A percentile compares a stretch with the other conserved stretches of the same genome.
Evolutionary conservation across 2,888 invertebrate genomes (phyloP).

Genomic region (Orchesellides sinensis): DNA sequence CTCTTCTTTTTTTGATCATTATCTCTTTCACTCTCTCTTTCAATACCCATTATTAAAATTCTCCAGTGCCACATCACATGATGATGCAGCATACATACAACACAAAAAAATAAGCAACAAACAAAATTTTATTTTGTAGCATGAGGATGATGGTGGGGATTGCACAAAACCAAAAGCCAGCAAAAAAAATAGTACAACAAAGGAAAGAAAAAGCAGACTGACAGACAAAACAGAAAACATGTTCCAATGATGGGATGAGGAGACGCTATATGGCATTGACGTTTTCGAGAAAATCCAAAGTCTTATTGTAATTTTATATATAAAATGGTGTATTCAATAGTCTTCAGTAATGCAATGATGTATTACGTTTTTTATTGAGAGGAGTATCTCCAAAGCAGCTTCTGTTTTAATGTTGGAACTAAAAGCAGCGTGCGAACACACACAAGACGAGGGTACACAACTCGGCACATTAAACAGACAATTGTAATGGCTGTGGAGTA

Average conservation of each 20-base stretch:
- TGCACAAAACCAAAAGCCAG: background rate
- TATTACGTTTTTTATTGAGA: too few species aligned
- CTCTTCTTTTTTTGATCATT: background rate
- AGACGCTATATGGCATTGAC: background rate
- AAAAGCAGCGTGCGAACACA: too few species aligned
- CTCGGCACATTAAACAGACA: too few species aligned
- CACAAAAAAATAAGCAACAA: background rate
- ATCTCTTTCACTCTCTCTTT: conserved; percentile 8
- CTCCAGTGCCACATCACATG: conserved; percentile 20
- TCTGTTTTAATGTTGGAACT: too few species aligned
- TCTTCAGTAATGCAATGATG: background rate
- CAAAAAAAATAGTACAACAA: background rate
- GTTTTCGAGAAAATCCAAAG: background rate
- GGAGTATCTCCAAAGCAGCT: too few species aligned
- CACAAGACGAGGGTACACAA: too few species aligned
- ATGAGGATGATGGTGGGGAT: background rate
- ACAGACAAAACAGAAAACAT: conserved; percentile 9
- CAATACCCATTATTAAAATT: conserved; percentile 36
- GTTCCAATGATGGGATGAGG: background rate
- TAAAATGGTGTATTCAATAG: background rate
- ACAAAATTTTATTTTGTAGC: too few species aligned
- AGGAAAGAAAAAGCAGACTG: background rate
- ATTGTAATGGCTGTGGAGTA: too few species aligned
- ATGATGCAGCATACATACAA: too few species aligned
- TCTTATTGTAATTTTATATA: background rate